Evolutionary conservation across 2,888 invertebrate genomes (phyloP).

Genomic region (Agrotis puta): DNA sequence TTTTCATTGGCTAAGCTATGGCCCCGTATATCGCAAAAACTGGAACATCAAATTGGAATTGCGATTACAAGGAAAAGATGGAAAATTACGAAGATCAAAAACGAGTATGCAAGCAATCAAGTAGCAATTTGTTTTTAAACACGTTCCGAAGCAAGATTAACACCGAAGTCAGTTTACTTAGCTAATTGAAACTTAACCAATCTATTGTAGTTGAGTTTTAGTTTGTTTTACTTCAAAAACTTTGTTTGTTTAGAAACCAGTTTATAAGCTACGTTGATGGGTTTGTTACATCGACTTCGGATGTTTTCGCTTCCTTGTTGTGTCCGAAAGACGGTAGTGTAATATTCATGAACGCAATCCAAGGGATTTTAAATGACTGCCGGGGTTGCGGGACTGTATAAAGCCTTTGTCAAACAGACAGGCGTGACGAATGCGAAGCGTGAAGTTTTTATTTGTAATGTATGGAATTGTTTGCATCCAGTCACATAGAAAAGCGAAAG

Average conservation of each 20-base stretch:
- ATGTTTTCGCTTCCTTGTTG: constrained; percentile 41
- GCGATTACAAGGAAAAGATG: too few species aligned
- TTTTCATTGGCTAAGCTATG: too few species aligned
- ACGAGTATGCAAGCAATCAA: too few species aligned
- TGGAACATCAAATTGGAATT: too few species aligned
- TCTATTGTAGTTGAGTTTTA: constrained; percentile 4
- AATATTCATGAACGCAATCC: constrained; percentile 26
- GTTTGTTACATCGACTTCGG: constrained; percentile 16
- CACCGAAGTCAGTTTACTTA: not conserved
- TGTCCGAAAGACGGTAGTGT: constrained; percentile 9
- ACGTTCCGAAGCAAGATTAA: not conserved
- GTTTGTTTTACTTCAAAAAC: constrained; percentile 32
- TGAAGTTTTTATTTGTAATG: too few species aligned
- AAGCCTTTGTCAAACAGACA: too few species aligned
- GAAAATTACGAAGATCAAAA: constrained; percentile 6
- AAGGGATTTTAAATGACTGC: not conserved
- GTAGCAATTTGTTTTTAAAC: not conserved
- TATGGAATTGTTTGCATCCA: too few species aligned
- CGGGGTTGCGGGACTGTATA: too few species aligned
- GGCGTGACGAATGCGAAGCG: too few species aligned
- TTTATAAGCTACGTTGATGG: constrained; percentile 22
- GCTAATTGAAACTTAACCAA: constrained; percentile 13
- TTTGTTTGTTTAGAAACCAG: constrained; percentile 27
- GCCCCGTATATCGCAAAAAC: too few species aligned
- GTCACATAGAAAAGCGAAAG: too few species aligned